Base-by-base conservation (phyloP, 2,888 invertebrate genomes). In the Aspidiotus rigidus region DNA sequence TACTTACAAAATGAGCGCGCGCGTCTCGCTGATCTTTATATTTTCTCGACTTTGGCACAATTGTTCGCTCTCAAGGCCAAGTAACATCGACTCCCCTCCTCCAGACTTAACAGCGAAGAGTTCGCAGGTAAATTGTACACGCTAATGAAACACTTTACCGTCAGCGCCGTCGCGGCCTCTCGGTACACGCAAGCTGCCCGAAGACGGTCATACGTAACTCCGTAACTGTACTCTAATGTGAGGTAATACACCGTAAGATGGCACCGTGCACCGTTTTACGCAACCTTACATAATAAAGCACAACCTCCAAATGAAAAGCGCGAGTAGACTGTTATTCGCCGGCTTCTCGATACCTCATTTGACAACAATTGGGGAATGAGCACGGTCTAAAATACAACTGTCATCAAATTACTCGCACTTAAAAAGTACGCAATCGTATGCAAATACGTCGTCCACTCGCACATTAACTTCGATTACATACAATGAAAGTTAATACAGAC, bases 211-310 rank as follows among this genome's bases (percentile, higher is more conserved):
- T 49, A 61, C 62, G 62, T 69, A 62, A 62, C 62, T 69, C 62
- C 55, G 55, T 57, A 28, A 28, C 62, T 57, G 11, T 69, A 61
- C 62, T 42, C 28, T 28, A 28, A 28, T 28, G 28, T 28, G 28
- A 28, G 42, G 62, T 69, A 62, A 56, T 62, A 57, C 59, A 17
- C 69, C 62, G 69, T 62, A 69, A 67, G 60, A 67, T 67, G 67
- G 67, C 67, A 60, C 67, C 28, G 28, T 28, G 28, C 28, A 28
- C 64, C 67, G 60, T 56, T 62, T 62, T 62, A 69, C 69, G 69
- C 69, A 62, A 62, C 69, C 69, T 69, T 69, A 62, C 69, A 69
- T 62, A 69, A 62, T 62, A 55, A 62, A 62, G 42, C 28, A 28
- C 62, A 69, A 62, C 62, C 69, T 55, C 69, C 69, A 55, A 62